These are phyloP conservation scores for Caenorhabditis uteleia DNA, from an alignment of 2,888 invertebrate species.

Conservation along the genomic window DNA sequence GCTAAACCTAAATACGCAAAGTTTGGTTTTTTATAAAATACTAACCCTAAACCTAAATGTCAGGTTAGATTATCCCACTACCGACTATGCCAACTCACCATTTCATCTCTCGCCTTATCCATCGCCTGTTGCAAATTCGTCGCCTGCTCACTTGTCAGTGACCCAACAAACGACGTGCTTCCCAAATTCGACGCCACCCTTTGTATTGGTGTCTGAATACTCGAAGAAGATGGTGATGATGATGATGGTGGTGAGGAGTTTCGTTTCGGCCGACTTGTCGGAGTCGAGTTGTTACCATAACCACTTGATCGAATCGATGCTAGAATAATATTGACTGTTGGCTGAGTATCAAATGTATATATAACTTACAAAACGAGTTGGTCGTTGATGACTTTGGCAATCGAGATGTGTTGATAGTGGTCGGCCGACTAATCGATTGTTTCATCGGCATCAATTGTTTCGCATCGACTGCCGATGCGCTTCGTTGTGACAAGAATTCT, in stretches of 20 bases:
- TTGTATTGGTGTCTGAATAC: constrained; percentile 25
- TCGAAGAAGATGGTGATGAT: constrained; percentile 12
- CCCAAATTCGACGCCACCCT: constrained; percentile 29
- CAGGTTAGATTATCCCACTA: too few relatives aligned
- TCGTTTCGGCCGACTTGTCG: background rate
- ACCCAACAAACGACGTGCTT: constrained; percentile 23
- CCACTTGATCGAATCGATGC: constrained; percentile 23
- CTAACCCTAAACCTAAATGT: too few relatives aligned
- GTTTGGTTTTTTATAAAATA: too few relatives aligned
- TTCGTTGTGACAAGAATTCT: constrained; percentile 31
- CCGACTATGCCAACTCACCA: constrained; percentile 1
- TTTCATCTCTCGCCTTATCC: constrained; percentile 19
- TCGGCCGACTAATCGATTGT: too few relatives aligned
- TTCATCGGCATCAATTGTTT: background rate
- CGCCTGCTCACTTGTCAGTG: constrained; percentile 22
- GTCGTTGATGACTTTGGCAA: constrained; percentile 23
- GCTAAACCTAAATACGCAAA: too few relatives aligned
- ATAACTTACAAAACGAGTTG: constrained; percentile 21
- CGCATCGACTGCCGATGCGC: constrained; percentile 24
- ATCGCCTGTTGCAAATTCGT: constrained; percentile 13
- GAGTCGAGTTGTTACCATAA: constrained; percentile 9
- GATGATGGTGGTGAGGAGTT: constrained; percentile 20
- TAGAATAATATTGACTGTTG: constrained; percentile 5
- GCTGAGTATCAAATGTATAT: background rate
- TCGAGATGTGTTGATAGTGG: constrained; percentile 1